Evolutionary conservation across 1,140 invertebrate genomes (phyloP), one percentile per base, ranked within the genome.

Genomic region (Theocolax elegans): DNA sequence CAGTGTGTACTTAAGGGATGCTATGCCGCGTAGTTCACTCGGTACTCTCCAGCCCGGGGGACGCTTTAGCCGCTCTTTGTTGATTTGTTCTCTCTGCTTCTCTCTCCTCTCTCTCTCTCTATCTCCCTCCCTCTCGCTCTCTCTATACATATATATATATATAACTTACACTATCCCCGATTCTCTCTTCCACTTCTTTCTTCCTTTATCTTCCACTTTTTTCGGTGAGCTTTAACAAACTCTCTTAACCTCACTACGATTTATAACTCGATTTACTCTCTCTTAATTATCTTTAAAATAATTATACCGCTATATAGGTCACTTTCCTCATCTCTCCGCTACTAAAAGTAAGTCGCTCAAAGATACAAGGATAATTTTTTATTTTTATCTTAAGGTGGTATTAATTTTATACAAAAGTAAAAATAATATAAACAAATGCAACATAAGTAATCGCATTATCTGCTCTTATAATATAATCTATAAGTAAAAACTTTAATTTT

Each of bases 1-100:
- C 77, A 70, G 8, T 80, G 77, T 81, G 79, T 81, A 79, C 77
- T 77, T 77, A 78, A 82, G 79, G 75, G 79, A 83, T 80, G 74
- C 75, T 78, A 71, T 67, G 66, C 67, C 25, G 17, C 64, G 63
- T 27, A 48, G 21, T 19, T 48, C 27, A 17, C 48, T 46, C 21
- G n/a, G 31, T 40, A 48, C 38, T 62, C n/a, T n/a, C 4, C 1
- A 42, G 56, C 7, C n/a, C 44, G 46, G 35, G 49, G 38, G 53
- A 25, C 29, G 27, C 17, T 59, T 59, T 49, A 56, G 17, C 64
- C 17, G 64, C 21, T 58, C 48, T 56, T 49, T 59, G 42, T 67
- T 59, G 54, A 58, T 49, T 40, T 35, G 49, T 25, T 17, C 64
- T 35, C 40, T 42, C 46, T 35, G 31, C 10, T n/a, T 35, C 4